Evolutionary conservation across 2,113 vertebrate genomes (phyloP).

Genomic region (Anas platyrhynchos): DNA sequence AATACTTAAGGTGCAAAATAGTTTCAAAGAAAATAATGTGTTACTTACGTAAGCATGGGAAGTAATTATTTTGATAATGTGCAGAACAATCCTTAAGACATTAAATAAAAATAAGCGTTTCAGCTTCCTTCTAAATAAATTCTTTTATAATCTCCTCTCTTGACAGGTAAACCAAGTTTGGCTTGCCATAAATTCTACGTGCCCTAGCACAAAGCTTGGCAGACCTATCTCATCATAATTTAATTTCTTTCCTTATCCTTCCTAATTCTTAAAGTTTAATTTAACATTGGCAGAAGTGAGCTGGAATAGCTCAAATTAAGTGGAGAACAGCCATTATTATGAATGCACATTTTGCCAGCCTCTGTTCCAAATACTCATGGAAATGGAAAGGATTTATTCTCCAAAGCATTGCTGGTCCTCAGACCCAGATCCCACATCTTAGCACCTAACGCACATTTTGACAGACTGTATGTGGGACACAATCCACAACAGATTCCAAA

Average conservation of each 20-base stretch:
- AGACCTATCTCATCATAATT: constrained; percentile 12
- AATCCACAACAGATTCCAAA: background rate
- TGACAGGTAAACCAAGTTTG: background rate
- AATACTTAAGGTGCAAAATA: background rate
- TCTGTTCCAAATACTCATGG: background rate
- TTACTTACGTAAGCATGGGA: background rate
- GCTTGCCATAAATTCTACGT: background rate
- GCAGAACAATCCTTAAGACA: background rate
- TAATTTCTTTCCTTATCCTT: constrained; percentile 29
- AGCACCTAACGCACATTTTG: background rate
- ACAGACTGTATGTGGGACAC: background rate
- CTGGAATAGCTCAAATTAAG: background rate
- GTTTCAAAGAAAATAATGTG: background rate
- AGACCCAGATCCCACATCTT: background rate
- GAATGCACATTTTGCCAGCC: background rate
- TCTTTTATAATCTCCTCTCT: background rate
- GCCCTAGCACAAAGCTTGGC: background rate
- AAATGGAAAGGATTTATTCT: background rate
- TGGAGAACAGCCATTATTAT: background rate
- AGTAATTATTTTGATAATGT: constrained; percentile 10
- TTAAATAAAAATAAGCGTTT: background rate
- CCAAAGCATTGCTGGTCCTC: background rate
- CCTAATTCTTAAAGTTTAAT: constrained; percentile 33
- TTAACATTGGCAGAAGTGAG: constrained; percentile 1
- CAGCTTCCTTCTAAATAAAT: constrained; percentile 22